Evolutionary conservation across 2,113 vertebrate species (phyloP).

Genomic region (Equus przewalskii): DNA sequence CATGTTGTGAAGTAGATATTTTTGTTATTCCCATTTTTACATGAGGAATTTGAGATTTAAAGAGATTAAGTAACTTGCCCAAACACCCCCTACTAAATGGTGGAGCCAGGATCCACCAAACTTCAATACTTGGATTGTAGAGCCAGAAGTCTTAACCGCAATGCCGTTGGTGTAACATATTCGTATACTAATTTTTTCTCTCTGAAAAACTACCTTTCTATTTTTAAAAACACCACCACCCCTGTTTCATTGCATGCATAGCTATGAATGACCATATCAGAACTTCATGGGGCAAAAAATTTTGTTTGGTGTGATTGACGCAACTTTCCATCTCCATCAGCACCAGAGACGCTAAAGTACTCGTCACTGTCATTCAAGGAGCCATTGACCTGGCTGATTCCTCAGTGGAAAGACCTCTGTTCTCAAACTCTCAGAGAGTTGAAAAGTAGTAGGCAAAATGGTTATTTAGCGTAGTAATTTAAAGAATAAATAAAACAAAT

Average conservation of each 20-base stretch:
- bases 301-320: neutral
- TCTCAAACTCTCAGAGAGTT: neutral
- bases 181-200: neutral
- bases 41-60: conserved; percentile 32
- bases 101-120: neutral
- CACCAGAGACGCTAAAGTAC: neutral
- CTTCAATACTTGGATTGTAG: neutral
- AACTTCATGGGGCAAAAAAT: neutral
- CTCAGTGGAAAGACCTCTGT: neutral
- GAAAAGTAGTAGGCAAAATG: neutral
- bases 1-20: neutral
- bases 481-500: neutral
- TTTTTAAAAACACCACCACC: neutral
- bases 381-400: neutral
- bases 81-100: neutral
- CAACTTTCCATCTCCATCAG: neutral
- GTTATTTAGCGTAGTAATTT: neutral
- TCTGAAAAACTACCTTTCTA: neutral
- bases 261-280: neutral
- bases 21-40: conserved; percentile 4
- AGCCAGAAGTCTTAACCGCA: neutral
- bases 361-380: neutral
- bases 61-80: neutral
- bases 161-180: neutral
- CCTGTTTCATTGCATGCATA: neutral